A percentile compares a stretch with the other conserved stretches of the same genome.
These are phyloP conservation scores for Siphamia tubifer DNA, from an alignment of 2,113 vertebrate genomes.

Conservation along the genomic window DNA sequence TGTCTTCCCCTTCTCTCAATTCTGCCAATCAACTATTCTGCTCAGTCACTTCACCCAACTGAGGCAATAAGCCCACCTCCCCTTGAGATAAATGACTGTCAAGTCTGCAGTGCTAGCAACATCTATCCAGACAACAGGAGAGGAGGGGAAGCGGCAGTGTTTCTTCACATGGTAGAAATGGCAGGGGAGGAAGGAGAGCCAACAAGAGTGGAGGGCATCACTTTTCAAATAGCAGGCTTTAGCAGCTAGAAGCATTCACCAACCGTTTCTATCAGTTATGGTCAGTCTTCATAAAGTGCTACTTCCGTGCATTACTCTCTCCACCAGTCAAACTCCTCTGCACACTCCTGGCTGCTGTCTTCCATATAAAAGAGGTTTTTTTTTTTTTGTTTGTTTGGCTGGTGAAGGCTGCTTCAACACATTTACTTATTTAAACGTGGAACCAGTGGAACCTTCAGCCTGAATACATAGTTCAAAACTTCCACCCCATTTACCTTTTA, in stretches of 20 bases:
- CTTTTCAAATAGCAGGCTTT: not conserved
- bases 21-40: slow-evolving; percentile 64
- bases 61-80: slow-evolving; percentile 56
- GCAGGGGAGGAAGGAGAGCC: slow-evolving; percentile 7
- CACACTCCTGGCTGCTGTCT: not conserved
- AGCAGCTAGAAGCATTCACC: not conserved
- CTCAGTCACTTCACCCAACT: slow-evolving; percentile 58
- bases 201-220: not conserved
- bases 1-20: slow-evolving; percentile 44
- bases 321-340: not conserved
- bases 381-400: too few species aligned
- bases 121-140: slow-evolving; percentile 49
- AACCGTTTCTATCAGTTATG: not conserved
- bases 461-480: too few species aligned
- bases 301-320: not conserved
- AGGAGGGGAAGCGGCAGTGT: slow-evolving; percentile 10
- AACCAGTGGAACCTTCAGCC: not conserved
- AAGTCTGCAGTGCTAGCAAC: slow-evolving; percentile 69
- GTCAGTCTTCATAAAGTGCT: not conserved
- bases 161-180: slow-evolving; percentile 34
- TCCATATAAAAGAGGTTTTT: too few species aligned
- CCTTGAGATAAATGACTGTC: slow-evolving; percentile 71
- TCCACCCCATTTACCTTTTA: not conserved
- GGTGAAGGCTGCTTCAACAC: not conserved
- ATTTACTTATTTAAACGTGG: not conserved